Base-by-base conservation (phyloP, 2,888 invertebrate species). In the Drosophila lacicola region DNA sequence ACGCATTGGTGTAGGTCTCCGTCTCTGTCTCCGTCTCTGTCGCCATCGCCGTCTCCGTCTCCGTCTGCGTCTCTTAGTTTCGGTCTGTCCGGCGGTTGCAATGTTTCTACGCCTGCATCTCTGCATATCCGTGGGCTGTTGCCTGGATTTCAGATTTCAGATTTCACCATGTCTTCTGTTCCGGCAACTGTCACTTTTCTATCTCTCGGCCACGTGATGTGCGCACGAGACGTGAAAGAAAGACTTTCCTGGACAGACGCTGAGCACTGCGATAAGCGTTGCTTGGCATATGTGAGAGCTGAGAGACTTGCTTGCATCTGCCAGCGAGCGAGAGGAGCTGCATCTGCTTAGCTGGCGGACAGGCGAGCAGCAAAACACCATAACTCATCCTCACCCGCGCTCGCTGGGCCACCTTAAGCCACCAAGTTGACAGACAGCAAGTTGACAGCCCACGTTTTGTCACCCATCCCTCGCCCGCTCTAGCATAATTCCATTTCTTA, bases 1-100 rank as follows among this genome's bases (percentile, higher is more conserved):
- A 81, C 82, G 84, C 90, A 85, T 89, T 89, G 90, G 88, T 90
- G 90, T 90, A 90, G 90, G 90, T 91, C 89, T 65, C 29, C 66
- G 55, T 39, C 41, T 46, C 17, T 29, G 33, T 50, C 49, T 14
- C 49, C 13, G 50, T 10, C 46, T n/a, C 21, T 5, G 90, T 91
- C 89, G 61, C 29, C 66, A 53, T 42, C 41, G 46, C 14, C 34
- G 25, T 49, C 45, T n/a, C 49, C 14, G 46, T 11, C 46, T 14
- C 33, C 11, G 44, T 6, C 42, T 55, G 19, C 8, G 34, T 14
- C 41, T 55, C 44, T 9, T n/a, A 14, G 41, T 13, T 56, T 41
- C 19, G 42, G 56, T 53, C 51, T 14, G 55, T 47, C 60, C 61
- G 61, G 46, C 72, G 19, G 68, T 60, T 74, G 72, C 72, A 71